phyloP scores from a whole-genome alignment of 1,140 invertebrate genomes.

The Zaprionus ghesquierei region DNA sequence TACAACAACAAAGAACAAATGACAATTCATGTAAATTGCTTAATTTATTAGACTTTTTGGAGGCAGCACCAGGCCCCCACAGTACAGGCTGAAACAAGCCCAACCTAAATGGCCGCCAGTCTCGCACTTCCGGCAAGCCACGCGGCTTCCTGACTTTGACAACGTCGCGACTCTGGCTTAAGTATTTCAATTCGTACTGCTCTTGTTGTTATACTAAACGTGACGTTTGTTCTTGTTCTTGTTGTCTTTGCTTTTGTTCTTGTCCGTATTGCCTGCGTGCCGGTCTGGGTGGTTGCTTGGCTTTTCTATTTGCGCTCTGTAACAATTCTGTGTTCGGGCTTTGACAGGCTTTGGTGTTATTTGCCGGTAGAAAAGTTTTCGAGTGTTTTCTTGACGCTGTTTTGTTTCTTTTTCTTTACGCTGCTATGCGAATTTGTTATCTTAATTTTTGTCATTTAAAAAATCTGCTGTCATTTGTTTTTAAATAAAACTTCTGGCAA shows the following conservation, averaged over 20 bases:
- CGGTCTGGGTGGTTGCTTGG: slow-evolving; percentile 10
- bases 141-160: slow-evolving; percentile 70
- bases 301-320: slow-evolving; percentile 64
- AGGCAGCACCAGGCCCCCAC: background rate
- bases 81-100: background rate
- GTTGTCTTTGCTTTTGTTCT: slow-evolving; percentile 11
- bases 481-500: slow-evolving; percentile 76
- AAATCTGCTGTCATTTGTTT: slow-evolving; percentile 67
- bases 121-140: slow-evolving; percentile 46
- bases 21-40: slow-evolving; percentile 81
- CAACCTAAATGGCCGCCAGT: slow-evolving; percentile 32
- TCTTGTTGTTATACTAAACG: slow-evolving; percentile 45
- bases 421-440: slow-evolving; percentile 71
- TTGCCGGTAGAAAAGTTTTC: slow-evolving; percentile 59
- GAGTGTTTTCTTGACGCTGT: slow-evolving; percentile 37
- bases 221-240: slow-evolving; percentile 41
- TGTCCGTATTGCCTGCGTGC: background rate
- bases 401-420: slow-evolving; percentile 35
- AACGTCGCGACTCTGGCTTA: slow-evolving; percentile 73
- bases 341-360: slow-evolving; percentile 68
- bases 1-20: slow-evolving; percentile 51
- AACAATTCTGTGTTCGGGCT: slow-evolving; percentile 59
- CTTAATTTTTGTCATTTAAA: slow-evolving; percentile 79
- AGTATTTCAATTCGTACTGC: slow-evolving; percentile 53
- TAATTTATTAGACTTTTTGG: slow-evolving; percentile 77